Conservation (phyloP, 37 sponge, comb jelly and placozoan genomes). For the Theonella swinhoei region DNA sequence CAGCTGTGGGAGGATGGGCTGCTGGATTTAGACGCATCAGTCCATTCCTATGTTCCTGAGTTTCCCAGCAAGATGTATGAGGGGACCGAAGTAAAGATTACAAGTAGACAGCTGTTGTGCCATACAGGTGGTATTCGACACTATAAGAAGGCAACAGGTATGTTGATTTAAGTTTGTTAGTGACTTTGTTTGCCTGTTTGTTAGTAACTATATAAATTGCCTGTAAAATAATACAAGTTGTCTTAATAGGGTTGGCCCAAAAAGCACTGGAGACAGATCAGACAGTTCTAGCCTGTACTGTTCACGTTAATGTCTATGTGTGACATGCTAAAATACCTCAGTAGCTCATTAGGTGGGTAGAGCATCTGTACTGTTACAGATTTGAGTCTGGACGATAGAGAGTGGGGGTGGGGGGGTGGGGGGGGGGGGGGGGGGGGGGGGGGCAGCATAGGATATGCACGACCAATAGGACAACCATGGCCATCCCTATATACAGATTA, state of each 20-base stretch:
- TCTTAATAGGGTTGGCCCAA: too few species aligned
- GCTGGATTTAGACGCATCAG: constrained; percentile 82
- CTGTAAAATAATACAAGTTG: too few species aligned
- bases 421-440: too few species aligned
- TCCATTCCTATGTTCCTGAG: constrained; percentile 72
- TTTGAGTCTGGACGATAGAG: too few species aligned
- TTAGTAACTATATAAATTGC: background rate
- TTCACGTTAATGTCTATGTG: background rate
- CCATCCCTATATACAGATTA: too few species aligned
- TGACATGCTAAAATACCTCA: background rate
- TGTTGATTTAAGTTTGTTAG: background rate
- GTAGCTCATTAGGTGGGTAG: background rate
- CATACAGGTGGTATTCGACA: constrained; percentile 84
- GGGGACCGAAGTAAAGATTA: constrained; percentile 65
- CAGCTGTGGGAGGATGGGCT: constrained; percentile 74
- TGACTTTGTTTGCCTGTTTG: background rate
- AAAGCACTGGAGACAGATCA: too few species aligned
- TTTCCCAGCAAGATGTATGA: constrained; percentile 78
- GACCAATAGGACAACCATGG: too few species aligned
- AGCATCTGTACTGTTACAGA: too few species aligned
- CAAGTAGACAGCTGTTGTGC: constrained; percentile 69
- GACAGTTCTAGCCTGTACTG: too few species aligned
- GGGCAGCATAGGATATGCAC: too few species aligned
- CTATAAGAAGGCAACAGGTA: constrained; percentile 46
- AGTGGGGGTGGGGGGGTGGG: too few species aligned